Conservation (phyloP, 2,113 vertebrate species). For the Lontra canadensis region DNA sequence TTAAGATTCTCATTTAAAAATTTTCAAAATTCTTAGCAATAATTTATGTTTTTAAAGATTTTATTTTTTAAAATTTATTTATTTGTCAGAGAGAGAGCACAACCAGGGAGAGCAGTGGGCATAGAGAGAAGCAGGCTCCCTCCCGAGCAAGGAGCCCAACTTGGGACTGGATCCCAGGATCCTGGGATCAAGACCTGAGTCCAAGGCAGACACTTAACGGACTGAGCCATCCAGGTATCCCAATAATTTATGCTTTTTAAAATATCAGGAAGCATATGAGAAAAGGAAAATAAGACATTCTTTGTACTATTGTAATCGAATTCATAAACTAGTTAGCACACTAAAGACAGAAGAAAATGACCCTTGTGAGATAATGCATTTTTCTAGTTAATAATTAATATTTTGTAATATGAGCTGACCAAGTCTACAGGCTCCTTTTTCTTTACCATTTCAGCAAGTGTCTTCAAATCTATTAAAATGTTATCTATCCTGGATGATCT, state of each 20-base stretch:
- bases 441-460: neutral
- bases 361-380: neutral
- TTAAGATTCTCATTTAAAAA: neutral
- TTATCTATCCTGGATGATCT: neutral
- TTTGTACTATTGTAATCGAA: neutral
- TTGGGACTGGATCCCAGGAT: too few relatives aligned
- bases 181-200: too few relatives aligned
- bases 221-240: neutral
- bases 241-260: neutral
- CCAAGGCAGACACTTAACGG: neutral
- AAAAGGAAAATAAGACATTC: constrained; percentile 21
- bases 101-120: too few relatives aligned
- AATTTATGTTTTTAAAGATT: neutral
- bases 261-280: neutral
- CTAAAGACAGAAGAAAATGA: neutral
- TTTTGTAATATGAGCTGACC: neutral
- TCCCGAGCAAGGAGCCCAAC: too few relatives aligned
- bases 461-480: neutral
- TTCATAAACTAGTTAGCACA: neutral
- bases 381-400: constrained; percentile 44
- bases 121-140: too few relatives aligned
- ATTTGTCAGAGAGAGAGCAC: neutral
- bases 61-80: neutral
- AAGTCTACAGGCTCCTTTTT: neutral
- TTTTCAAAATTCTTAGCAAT: neutral